Evolutionary conservation across 2,113 vertebrate species (phyloP), one percentile per base, ranked within the genome.

Genomic region (Nicator chloris): DNA sequence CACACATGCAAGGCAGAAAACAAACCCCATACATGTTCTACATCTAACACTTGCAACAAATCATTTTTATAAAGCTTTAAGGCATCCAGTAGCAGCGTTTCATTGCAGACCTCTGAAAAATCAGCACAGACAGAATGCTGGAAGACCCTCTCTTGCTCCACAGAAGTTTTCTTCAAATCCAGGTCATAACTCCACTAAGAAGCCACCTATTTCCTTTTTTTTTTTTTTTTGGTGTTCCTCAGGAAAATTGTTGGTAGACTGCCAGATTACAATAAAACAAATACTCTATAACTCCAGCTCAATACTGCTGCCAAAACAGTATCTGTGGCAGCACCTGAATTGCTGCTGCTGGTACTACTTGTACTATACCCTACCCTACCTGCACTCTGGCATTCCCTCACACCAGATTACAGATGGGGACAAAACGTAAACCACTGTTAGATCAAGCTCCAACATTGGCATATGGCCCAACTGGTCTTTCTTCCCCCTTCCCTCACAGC

Each of bases 1-100:
- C 60, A 73, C 88, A 54, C 93, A 95, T 95, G 95, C 94, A 95
- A 83, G 86, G 92, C 79, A 69, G 69, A 84, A 95, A 91, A 91
- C 37, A 92, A 96, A 84, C 26, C 30, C 54, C 78, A 91, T 82
- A 93, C 45, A 82, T 17, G 39, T 84, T 84, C 72, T 83, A 65
- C 16, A 30, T 57, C 93, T 94, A 93, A 76, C 61, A 79, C 15
- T 66, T 80, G 79, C 82, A 92, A 91, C 56, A 63, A 53, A 60
- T 87, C 13, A 69, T 44, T 80, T 87, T 77, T 51, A n/a, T 61
- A 69, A 90, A 94, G 73, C 59, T 93, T 91, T 82, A 91, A 70
- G 61, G 71, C 73, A 93, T 82, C 60, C 73, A 86, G 88, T 84
- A 95, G 86, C 86, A 96, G 87, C 22, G 0, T 82, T 94, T 85